These are phyloP conservation scores for Ramphastos sulfuratus DNA, from an alignment of 2,113 vertebrate species.

Conservation along the genomic window DNA sequence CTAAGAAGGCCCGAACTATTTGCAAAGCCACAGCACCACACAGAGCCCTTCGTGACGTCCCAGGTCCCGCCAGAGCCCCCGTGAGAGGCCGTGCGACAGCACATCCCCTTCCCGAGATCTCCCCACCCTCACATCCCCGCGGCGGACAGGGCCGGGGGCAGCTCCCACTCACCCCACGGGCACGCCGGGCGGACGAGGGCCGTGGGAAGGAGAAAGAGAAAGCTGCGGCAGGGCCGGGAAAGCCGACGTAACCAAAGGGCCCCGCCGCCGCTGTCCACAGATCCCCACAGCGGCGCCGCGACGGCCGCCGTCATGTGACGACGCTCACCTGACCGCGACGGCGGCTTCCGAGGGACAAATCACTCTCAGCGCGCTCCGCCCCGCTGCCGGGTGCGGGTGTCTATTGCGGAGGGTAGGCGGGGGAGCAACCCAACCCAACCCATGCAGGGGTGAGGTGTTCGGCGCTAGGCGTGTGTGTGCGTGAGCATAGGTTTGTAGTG, in stretches of 20 bases:
- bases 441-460: no score
- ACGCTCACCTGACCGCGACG: slow-evolving; percentile 43
- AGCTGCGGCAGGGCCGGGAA: not conserved
- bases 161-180: not conserved
- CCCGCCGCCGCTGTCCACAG: no score
- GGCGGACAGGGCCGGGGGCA: not conserved
- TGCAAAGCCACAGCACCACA: not conserved
- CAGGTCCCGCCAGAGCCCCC: not conserved
- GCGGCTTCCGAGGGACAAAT: not conserved
- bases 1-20: not conserved
- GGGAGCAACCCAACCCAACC: no score
- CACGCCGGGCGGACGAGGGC: not conserved
- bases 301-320: not conserved
- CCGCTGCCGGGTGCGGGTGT: no score
- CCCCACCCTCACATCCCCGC: no score
- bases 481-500: no score
- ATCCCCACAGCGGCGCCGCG: no score
- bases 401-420: no score
- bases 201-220: no score
- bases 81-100: fast-evolving
- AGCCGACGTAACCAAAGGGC: not conserved
- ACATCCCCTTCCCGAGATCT: not conserved
- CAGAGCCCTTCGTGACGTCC: not conserved
- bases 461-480: no score
- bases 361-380: not conserved